phyloP scores from a whole-genome alignment of 1,140 invertebrate species.

The Catajapyx aquilonaris region DNA sequence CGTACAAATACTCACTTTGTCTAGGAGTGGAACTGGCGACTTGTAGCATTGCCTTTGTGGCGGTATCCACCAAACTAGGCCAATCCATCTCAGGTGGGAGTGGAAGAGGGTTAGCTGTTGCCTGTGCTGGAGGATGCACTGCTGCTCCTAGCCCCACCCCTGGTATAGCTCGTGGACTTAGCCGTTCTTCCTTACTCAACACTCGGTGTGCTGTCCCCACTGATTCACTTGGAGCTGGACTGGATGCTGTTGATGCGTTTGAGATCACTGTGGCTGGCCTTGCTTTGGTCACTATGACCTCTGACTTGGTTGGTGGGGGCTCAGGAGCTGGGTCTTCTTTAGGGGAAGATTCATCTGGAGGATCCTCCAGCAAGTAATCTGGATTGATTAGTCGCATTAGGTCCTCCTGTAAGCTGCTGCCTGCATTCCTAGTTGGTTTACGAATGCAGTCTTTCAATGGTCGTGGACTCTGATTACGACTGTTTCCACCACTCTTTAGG shows the following conservation, averaged over 20 bases:
- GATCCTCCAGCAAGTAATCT: conserved; percentile 37
- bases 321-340: neutral
- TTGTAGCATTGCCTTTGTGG: conserved; percentile 44
- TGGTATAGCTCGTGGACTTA: too few species aligned
- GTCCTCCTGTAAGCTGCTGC: conserved; percentile 61
- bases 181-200: conserved; percentile 32
- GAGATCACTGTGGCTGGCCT: conserved; percentile 48
- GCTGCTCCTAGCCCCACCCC: too few species aligned
- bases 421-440: conserved; percentile 18
- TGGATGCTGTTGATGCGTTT: conserved; percentile 36
- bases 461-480: conserved; percentile 36
- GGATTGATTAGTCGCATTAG: conserved; percentile 72
- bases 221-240: conserved; percentile 32
- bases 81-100: conserved; percentile 43
- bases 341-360: conserved; percentile 6
- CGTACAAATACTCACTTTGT: too few species aligned
- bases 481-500: too few species aligned
- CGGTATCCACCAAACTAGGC: conserved; percentile 52
- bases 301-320: conserved; percentile 13
- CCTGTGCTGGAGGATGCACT: too few species aligned
- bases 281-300: conserved; percentile 47
- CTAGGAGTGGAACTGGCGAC: too few species aligned
- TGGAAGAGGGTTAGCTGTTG: conserved; percentile 29
- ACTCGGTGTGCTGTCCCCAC: too few species aligned
- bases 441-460: conserved; percentile 15